Evolutionary conservation across 2,888 invertebrate species (phyloP), one percentile per base, ranked within the genome.

Genomic region (Chalcis sispes): DNA sequence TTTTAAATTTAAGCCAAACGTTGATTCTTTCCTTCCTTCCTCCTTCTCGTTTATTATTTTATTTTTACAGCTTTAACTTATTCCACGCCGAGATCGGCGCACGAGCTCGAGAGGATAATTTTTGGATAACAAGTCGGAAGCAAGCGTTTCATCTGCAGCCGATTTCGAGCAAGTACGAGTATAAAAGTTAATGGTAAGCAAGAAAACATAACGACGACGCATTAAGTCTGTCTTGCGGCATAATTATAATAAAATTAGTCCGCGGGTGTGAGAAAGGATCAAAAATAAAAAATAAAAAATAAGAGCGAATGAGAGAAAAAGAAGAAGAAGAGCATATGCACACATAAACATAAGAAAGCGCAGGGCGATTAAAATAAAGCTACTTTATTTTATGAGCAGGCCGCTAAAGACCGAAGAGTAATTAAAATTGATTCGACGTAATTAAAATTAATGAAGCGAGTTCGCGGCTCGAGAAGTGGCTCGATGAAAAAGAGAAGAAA

Each of bases 391-490:
- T 15, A 36, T 36, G 10, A 10, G 15, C 8, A 15, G 42, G 42
- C 15, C 13, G 15, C 13, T 8, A 42, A 7, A 42, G 59, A 32
- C 36, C 29, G 62, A 71, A 62, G 46, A 66, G 64, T 78, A 72
- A 78, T 72, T 62, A 77, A 75, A 77, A 59, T 73, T 73, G 77
- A 77, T 73, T 73, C 48, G 65, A 65, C 59, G 73, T 73, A 77
- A 72, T 77, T 77, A 72, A 77, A 77, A 77, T 77, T 77, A 77
- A 72, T 67, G 77, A 77, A 77, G 73, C 77, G 72, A 73, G 20
- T 54, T 61, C 48, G 48, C 48, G 36, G 36, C 15, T 18, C 18
- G 27, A n/a, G n/a, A n/a, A 42, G 61, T 18, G 52, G 36, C 29
- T 27, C 29, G 5, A 42, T 58, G 27, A 29, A 58, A 15, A 56